Conservation (phyloP, 2,113 vertebrate genomes). For the Rousettus leschenaultii region DNA sequence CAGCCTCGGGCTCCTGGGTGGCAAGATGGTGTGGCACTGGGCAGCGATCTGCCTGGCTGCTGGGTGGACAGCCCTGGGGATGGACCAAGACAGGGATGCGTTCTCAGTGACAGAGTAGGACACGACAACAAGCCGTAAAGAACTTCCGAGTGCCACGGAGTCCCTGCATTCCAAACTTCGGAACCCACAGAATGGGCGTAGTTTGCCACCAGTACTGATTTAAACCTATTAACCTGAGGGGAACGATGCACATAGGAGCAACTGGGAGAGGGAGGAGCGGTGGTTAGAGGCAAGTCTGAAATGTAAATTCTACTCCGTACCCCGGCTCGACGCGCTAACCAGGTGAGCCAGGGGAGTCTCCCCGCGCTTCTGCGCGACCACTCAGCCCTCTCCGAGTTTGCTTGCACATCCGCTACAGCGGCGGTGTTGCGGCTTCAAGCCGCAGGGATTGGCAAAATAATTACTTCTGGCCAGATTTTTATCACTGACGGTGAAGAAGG, state of each 20-base stretch:
- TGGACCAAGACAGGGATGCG: not conserved
- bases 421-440: not conserved
- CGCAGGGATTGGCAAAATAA: not conserved
- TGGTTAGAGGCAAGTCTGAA: not conserved
- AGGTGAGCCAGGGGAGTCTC: not conserved
- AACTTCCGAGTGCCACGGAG: not conserved
- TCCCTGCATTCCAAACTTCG: not conserved
- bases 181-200: not conserved
- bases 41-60: not conserved
- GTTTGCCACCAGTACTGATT: not conserved
- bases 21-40: not conserved
- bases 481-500: not conserved
- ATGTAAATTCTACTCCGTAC: not conserved
- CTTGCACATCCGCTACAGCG: not conserved
- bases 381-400: not conserved
- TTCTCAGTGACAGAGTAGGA: not conserved
- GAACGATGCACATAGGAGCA: not conserved
- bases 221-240: not conserved
- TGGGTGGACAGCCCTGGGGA: not conserved
- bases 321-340: not conserved
- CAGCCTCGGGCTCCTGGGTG: not conserved
- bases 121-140: not conserved
- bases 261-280: not conserved
- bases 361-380: rapidly evolving
- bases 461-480: not conserved